Evolutionary conservation across 2,113 vertebrate genomes (phyloP), one percentile per base, ranked within the genome.

Genomic region (Apodemus sylvaticus): DNA sequence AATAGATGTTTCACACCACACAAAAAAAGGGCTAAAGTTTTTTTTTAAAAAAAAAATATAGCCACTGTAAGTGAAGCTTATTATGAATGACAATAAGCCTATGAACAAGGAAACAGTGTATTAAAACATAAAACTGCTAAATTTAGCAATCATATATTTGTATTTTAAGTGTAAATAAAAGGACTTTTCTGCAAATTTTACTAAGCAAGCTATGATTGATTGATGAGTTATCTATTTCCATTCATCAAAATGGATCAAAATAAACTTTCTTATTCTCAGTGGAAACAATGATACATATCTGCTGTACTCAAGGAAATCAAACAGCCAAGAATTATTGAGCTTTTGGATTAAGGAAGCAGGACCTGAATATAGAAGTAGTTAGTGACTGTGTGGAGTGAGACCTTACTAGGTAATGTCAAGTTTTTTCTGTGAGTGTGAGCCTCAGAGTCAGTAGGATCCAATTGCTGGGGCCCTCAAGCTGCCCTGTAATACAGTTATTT

Each of bases 11-110:
- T 71, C 94, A 89, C 34, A 78, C 19, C 83, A 55, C 87, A 96
- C 92, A 91, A 26, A 36, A 86, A 81, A 91, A 29, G 34, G 86
- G 91, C n/a, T 45, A 92, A 97, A 95, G 73, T 78, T 96, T 96
- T 93, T 95, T 97, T 95, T 86, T 24, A 95, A 95, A 95, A 97
- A 95, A 95, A 95, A 97, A 64, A 68, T 76, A 10, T 88, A 92
- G 91, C 36, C 53, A 70, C 64, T 89, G 39, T 92, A 78, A 92
- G 55, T 73, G 51, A 96, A 95, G 83, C 45, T 90, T 93, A 93
- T 62, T 88, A 68, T 62, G 77, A 81, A 95, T 48, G 51, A 36
- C 51, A 93, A 92, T 92, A 91, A 88, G n/a, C 19, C 64, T 94
- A 93, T 82, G 14, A 94, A 92, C 0, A 87, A 88, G 82, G 70